Base-by-base conservation (phyloP, 2,888 invertebrate genomes). In the Torymus tubicola region DNA sequence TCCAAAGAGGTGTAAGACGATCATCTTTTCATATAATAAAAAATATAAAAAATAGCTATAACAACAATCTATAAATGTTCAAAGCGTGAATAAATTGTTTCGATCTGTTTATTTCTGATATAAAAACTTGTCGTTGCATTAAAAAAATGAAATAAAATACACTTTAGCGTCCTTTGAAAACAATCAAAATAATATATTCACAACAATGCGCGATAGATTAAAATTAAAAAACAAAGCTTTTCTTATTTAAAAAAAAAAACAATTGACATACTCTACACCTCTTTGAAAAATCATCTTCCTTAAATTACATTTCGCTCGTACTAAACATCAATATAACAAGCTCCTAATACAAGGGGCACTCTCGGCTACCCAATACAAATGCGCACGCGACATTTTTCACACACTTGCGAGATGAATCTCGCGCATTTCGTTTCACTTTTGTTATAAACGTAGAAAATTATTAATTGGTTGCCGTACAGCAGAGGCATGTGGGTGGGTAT, bases 391-490 rank as follows among this genome's bases (percentile, higher is more conserved):
- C 50, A 58, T 60, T 60, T 70, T 60, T 42, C 42, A 42, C 8
- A 42, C 8, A 42, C 31, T 31, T 8, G 42, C 42, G 42, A 42
- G 42, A 42, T 42, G 42, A 1, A 13, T 64, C 53, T 14, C 58
- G 31, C 4, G 21, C 21, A 16, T 72, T 18, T 67, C 60, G 53
- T 42, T 13, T 67, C 42, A n/a, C 70, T 65, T 68, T 42, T 42
- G 42, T 42, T 79, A 79, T 74, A 79, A 79, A 79, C 24, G 58
- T 79, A 79, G 63, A 74, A 79, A 79, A 79, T 73, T 72, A 71
- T 71, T 78, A 64, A 69, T 73, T 24, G 50, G 18, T 55, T 42
- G 10, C 42, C 42, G 61, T 55, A 52, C 58, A 69, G 42, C 14
- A 18, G 58, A 69, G 69, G 31, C 63, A 16, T 67, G 42, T 67